A percentile compares a stretch with the other conserved stretches of the same genome.
Conservation (phyloP, 2,888 invertebrate species). For the Alitta virens region DNA sequence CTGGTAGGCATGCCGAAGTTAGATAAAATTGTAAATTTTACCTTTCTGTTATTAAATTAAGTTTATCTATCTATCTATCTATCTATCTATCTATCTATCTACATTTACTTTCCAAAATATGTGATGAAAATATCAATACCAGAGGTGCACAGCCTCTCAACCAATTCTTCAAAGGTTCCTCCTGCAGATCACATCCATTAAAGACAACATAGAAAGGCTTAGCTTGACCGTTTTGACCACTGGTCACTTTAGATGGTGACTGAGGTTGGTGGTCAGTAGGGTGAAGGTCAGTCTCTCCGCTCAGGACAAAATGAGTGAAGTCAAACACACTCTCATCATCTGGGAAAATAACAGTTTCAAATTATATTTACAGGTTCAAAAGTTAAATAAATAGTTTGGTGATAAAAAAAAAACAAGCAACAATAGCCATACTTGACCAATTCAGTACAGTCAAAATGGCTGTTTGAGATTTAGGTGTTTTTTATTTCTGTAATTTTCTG, state of each 20-base stretch:
- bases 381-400: too few relatives aligned
- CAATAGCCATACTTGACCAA: too few relatives aligned
- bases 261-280: too few relatives aligned
- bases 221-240: background rate
- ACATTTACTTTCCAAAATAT: background rate
- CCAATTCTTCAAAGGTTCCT: slow-evolving; percentile 40
- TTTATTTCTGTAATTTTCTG: too few relatives aligned
- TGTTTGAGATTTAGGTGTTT: too few relatives aligned
- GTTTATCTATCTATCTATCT: background rate
- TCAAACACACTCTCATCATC: slow-evolving; percentile 22
- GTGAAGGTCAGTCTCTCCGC: background rate
- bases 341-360: too few relatives aligned
- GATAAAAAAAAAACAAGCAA: too few relatives aligned
- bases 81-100: background rate
- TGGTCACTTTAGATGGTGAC: background rate
- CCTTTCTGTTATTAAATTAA: too few relatives aligned
- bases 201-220: slow-evolving; percentile 36
- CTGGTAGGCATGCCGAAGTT: too few relatives aligned
- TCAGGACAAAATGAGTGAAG: slow-evolving; percentile 30
- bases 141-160: slow-evolving; percentile 42
- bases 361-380: too few relatives aligned
- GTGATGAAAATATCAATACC: slow-evolving; percentile 26
- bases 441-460: too few relatives aligned
- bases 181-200: slow-evolving; percentile 39
- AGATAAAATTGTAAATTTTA: too few relatives aligned